A percentile compares a stretch with the other conserved stretches of the same genome.
Conservation (phyloP, 2,113 vertebrate species). For the Sula dactylatra region DNA sequence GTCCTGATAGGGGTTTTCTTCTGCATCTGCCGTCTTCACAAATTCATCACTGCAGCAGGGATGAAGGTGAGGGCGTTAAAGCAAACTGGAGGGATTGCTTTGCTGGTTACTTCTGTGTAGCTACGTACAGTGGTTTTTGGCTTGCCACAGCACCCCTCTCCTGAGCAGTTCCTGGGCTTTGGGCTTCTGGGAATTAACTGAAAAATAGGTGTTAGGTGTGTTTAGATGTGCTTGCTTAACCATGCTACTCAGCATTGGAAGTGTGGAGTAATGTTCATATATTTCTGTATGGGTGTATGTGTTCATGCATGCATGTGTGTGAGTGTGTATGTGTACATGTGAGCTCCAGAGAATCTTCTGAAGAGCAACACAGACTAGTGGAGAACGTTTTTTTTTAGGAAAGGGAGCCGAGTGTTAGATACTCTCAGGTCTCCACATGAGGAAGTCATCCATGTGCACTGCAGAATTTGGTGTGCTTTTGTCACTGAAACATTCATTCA, state of each 20-base stretch:
- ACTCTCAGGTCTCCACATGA: background rate
- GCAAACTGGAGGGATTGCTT: background rate
- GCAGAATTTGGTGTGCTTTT: constrained; percentile 11
- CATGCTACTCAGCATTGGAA: background rate
- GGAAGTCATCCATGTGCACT: background rate
- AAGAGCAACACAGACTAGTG: background rate
- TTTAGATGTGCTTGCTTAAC: background rate
- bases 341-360: background rate
- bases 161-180: background rate
- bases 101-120: background rate
- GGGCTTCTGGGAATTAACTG: background rate
- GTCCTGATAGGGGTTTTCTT: background rate
- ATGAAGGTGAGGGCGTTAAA: background rate
- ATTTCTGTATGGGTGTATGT: background rate
- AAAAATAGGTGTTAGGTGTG: background rate
- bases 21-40: background rate
- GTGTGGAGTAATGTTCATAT: background rate
- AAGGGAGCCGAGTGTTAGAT: background rate
- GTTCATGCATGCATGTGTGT: background rate
- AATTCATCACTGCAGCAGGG: background rate
- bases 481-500: background rate
- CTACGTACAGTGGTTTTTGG: background rate
- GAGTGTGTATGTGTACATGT: background rate
- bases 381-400: background rate
- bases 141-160: background rate